These are phyloP conservation scores for Brachionus koreanus DNA, from an alignment of 1,140 invertebrate species.

Conservation along the genomic window DNA sequence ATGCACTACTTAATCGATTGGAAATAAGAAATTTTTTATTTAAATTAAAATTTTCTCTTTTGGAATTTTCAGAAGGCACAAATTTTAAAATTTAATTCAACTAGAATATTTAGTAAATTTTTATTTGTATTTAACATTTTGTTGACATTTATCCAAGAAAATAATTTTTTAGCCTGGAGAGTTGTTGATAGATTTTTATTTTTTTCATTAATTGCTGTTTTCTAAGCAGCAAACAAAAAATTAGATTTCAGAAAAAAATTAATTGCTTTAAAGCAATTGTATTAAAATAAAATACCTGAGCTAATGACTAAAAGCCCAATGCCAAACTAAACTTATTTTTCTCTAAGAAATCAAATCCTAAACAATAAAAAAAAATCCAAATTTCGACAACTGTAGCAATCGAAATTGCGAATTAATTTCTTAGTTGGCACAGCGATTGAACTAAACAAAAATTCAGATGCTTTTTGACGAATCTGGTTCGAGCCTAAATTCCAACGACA, in stretches of 20 bases:
- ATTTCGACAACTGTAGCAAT: not conserved
- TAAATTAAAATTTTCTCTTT: too few relatives aligned
- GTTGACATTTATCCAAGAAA: not conserved
- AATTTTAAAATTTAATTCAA: not conserved
- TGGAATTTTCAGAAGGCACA: not conserved
- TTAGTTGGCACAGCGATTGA: not conserved
- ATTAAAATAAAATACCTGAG: not conserved
- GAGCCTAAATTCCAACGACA: constrained; percentile 15
- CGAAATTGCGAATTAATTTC: not conserved
- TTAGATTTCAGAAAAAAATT: not conserved
- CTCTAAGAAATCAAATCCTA: not conserved
- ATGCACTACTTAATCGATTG: not conserved
- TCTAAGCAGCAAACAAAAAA: not conserved
- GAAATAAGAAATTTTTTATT: too few relatives aligned
- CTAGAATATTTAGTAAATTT: not conserved
- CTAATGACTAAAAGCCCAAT: not conserved
- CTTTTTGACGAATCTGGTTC: constrained; percentile 11
- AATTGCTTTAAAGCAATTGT: not conserved
- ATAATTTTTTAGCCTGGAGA: not conserved
- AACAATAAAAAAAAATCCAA: not conserved
- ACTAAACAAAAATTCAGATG: not conserved
- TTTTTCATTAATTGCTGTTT: not conserved
- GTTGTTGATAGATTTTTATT: not conserved
- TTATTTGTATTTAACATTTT: not conserved
- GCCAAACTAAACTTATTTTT: not conserved